These are phyloP conservation scores for Cyprinella venusta DNA, from an alignment of 2,797 vertebrate species.

Conservation along the genomic window DNA sequence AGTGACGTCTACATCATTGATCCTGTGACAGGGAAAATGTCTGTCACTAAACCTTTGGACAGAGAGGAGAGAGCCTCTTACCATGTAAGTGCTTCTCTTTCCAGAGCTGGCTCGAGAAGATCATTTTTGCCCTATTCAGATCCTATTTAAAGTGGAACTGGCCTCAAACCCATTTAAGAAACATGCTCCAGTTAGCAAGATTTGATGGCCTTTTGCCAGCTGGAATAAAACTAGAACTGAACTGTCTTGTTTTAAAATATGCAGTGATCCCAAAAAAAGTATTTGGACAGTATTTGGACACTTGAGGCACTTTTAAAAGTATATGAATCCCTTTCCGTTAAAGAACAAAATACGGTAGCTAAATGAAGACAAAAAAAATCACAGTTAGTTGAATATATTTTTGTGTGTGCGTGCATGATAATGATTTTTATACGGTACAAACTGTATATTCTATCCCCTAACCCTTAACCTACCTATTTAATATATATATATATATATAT, in stretches of 20 bases:
- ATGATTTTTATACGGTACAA: too few relatives aligned
- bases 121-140: background rate
- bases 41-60: slow-evolving; percentile 95
- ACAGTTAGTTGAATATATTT: background rate
- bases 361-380: background rate
- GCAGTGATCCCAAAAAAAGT: background rate
- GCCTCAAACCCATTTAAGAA: slow-evolving; percentile 15
- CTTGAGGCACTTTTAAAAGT: background rate
- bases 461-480: too few relatives aligned
- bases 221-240: slow-evolving; percentile 11
- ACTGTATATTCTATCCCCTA: background rate
- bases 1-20: slow-evolving; percentile 97
- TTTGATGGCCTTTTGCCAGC: slow-evolving; percentile 28
- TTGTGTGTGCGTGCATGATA: too few relatives aligned
- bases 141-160: slow-evolving; percentile 26
- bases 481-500: too few relatives aligned
- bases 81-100: slow-evolving; percentile 81
- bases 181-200: slow-evolving; percentile 28
- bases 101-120: background rate
- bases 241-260: background rate
- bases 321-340: background rate
- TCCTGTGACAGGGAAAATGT: slow-evolving; percentile 95
- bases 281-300: background rate
- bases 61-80: slow-evolving; percentile 95
- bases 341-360: background rate